Conservation (phyloP, 2,797 vertebrate genomes). For the Simalia tracyae region DNA sequence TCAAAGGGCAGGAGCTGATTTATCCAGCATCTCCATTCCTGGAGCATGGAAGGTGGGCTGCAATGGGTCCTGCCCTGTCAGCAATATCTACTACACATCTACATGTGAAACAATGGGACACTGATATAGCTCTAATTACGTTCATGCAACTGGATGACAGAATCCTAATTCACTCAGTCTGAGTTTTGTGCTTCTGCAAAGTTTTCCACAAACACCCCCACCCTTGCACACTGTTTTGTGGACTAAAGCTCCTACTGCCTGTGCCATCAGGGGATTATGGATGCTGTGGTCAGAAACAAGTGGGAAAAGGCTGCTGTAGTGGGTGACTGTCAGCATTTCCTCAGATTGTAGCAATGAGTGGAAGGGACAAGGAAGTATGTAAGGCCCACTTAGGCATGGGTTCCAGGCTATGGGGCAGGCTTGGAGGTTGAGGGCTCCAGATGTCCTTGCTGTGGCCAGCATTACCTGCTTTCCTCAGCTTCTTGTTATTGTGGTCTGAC, state of each 20-base stretch:
- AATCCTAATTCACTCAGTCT: background rate
- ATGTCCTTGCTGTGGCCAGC: background rate
- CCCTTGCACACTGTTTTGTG: background rate
- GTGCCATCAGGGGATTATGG: background rate
- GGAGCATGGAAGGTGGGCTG: background rate
- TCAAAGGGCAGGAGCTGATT: background rate
- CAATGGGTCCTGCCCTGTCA: background rate
- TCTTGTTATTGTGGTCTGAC: constrained; percentile 75
- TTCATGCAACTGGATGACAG: background rate
- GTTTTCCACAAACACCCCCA: background rate
- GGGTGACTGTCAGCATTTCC: background rate
- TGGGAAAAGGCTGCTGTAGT: background rate
- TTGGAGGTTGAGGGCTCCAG: background rate
- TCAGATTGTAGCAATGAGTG: background rate
- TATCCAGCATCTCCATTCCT: background rate
- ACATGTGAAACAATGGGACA: no score
- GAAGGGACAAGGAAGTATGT: no score
- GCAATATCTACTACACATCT: background rate
- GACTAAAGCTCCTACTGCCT: background rate
- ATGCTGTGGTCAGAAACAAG: background rate
- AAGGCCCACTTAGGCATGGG: no score
- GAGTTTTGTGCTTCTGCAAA: background rate
- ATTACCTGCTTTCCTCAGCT: constrained; percentile 85
- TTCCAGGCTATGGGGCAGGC: background rate
- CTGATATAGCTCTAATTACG: no score